Base-by-base conservation (phyloP, 2,888 invertebrate genomes). In the Yponomeuta evonymella region DNA sequence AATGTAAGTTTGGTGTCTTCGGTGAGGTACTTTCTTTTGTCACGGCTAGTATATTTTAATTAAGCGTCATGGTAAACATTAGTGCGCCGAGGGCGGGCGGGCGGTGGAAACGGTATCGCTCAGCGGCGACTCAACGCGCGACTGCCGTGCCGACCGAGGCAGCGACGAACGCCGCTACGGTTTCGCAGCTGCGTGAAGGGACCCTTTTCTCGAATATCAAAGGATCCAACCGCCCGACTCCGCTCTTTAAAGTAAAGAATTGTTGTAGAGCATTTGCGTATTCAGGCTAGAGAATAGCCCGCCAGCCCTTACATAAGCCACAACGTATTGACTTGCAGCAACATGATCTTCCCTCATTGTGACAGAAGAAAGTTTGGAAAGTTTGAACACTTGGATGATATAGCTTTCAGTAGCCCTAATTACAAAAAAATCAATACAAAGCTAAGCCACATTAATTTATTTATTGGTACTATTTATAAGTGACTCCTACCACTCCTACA, bases 141-240 rank as follows among this genome's bases (percentile, higher is more conserved):
- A 89, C 89, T 89, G 87, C 78, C 82, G 67, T 89, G 87, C 78
- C 82, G 67, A 33, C 79, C 2, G 79, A 78, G 76, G 76, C 77
- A 75, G 76, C 29, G 64, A 64, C 64, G 64, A 64, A 10, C 64
- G 29, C 4, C 64, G 64, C 23, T 30, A 64, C 64, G 30, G 2
- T 64, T 23, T 64, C 29, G 64, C 51, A 58, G 51, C 51, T 15
- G 51, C 51, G 51, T 58, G 15, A 15, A 58, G 51, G 51, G 51
- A 58, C 15, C 51, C 51, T 58, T 58, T 15, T 15, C 51, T 58
- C 51, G 51, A 58, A 15, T 58, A 4, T 58, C 12, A 12, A 15
- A 15, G 51, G 15, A 58, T 15, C 12, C 12, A 12, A 15, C 12
- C 51, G 15, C 51, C 51, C 51, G 51, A 58, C 15, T 58, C 51